A percentile compares a stretch with the other conserved stretches of the same genome.
Evolutionary conservation across 2,888 invertebrate genomes (phyloP).

Genomic region (Euzophera pinguis): DNA sequence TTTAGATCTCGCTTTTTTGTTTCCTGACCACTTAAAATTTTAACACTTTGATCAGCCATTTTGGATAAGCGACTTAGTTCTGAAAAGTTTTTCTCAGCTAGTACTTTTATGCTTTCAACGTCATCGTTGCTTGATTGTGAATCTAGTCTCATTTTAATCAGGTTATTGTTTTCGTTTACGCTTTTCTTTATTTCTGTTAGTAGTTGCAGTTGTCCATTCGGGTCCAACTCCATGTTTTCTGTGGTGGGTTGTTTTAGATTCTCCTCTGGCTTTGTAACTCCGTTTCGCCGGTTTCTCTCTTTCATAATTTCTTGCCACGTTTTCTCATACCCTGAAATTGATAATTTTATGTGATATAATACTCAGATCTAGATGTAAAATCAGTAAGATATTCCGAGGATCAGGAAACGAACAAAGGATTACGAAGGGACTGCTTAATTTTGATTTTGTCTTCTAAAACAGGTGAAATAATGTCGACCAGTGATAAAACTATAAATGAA

Average conservation of each 20-base stretch:
- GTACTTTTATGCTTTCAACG: slow-evolving; percentile 52
- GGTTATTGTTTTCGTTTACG: slow-evolving; percentile 68
- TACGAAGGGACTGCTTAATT: too few species aligned
- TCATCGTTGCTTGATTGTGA: slow-evolving; percentile 29
- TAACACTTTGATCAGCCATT: slow-evolving; percentile 69
- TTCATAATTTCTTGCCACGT: slow-evolving; percentile 82
- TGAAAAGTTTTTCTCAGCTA: slow-evolving; percentile 71
- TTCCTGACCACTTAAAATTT: slow-evolving; percentile 60
- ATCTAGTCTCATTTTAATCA: slow-evolving; percentile 65
- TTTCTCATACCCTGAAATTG: slow-evolving; percentile 78
- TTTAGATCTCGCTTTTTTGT: slow-evolving; percentile 56
- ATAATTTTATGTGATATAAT: neutral
- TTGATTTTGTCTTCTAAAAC: too few species aligned
- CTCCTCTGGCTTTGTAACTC: slow-evolving; percentile 39
- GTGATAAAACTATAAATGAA: too few species aligned
- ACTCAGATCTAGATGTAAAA: too few species aligned
- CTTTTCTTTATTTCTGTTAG: slow-evolving; percentile 66
- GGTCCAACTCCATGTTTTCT: slow-evolving; percentile 39
- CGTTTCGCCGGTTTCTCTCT: slow-evolving; percentile 80
- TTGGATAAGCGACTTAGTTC: slow-evolving; percentile 68
- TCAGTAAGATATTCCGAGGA: too few species aligned
- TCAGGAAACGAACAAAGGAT: too few species aligned
- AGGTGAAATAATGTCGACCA: too few species aligned
- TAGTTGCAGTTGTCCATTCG: slow-evolving; percentile 56
- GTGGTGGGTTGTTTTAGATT: slow-evolving; percentile 25